These are phyloP conservation scores for Aquatica leii DNA, from an alignment of 2,888 invertebrate species.

Conservation along the genomic window DNA sequence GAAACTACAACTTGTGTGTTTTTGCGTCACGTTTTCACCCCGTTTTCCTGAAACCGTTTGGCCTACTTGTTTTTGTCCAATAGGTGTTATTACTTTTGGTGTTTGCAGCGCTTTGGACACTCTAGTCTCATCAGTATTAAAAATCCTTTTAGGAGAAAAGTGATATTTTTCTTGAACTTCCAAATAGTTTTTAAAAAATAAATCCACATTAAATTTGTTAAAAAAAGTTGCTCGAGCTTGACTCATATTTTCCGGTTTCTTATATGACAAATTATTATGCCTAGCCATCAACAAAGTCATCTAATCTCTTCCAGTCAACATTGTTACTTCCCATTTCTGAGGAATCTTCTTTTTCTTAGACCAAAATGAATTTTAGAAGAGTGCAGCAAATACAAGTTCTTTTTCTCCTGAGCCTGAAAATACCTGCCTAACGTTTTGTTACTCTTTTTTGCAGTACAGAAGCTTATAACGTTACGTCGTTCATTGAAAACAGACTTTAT, in stretches of 20 bases:
- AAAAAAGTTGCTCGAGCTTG: slow-evolving; percentile 29
- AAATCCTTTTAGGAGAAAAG: no score
- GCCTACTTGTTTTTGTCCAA: slow-evolving; percentile 6
- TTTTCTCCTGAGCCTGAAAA: not conserved
- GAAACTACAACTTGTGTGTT: slow-evolving; percentile 32
- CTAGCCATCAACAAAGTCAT: slow-evolving; percentile 34
- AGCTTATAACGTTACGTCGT: no score
- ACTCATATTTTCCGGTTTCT: slow-evolving; percentile 43
- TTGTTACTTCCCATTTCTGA: slow-evolving; percentile 23
- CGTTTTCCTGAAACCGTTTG: no score
- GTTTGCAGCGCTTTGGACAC: slow-evolving; percentile 1
- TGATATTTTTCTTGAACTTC: no score
- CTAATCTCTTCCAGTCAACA: slow-evolving; percentile 32
- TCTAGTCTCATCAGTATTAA: no score
- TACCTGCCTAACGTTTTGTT: no score
- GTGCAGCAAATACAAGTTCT: not conserved
- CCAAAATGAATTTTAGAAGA: no score
- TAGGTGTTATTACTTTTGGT: slow-evolving; percentile 12
- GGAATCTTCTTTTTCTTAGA: not conserved
- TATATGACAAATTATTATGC: no score
- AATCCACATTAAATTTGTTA: no score
- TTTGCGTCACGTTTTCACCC: slow-evolving; percentile 11
- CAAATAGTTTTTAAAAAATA: no score
- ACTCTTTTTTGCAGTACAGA: no score
- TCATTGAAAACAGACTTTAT: no score